Evolutionary conservation across 2,113 vertebrate genomes (phyloP), one percentile per base, ranked within the genome.

Genomic region (Apus apus): DNA sequence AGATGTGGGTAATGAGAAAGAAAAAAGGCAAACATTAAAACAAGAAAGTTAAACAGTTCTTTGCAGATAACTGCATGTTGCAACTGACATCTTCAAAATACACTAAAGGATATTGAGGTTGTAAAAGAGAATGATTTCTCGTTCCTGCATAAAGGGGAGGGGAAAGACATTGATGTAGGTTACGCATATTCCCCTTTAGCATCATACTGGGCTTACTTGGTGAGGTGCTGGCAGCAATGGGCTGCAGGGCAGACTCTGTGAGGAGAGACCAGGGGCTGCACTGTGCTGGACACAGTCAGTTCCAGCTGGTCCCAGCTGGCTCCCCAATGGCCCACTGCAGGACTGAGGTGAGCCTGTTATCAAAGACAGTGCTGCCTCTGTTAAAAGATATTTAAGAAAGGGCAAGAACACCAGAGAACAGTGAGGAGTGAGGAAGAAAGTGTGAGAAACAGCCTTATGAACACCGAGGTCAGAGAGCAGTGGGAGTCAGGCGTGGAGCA

Each of bases 291-390:
- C 21, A 20, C 50, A 50, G 22, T 22, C 50, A 11, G 50, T 50
- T 50, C 50, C 23, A 30, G 20, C 34, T 3, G 3, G 27, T 29
- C 57, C 14, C 53, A 50, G 15, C 18, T 5, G 4, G 30, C 6
- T 38, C 65, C 22, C 6, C 36, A 40, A 4, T 0, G 0, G 14
- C 14, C 8, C 29, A 3, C 17, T 27, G 20, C 40, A 13, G 46
- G 46, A 61, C 22, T 30, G 50, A 57, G 2, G 1, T 21, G 15
- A 65, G 46, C 17, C 61, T 4, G 7, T 7, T 23, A 62, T n/a
- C 0, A 4, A 26, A 32, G 8, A 17, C 65, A 45, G 13, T 29
- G 32, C 13, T 38, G 27, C 13, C 45, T 54, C 45, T 54, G 18
- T 13, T 32, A 36, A 61, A 51, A 46, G 6, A 3, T 40, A 26